Base-by-base conservation (phyloP, 2,113 vertebrate species). In the Psammodynastes pulverulentus region DNA sequence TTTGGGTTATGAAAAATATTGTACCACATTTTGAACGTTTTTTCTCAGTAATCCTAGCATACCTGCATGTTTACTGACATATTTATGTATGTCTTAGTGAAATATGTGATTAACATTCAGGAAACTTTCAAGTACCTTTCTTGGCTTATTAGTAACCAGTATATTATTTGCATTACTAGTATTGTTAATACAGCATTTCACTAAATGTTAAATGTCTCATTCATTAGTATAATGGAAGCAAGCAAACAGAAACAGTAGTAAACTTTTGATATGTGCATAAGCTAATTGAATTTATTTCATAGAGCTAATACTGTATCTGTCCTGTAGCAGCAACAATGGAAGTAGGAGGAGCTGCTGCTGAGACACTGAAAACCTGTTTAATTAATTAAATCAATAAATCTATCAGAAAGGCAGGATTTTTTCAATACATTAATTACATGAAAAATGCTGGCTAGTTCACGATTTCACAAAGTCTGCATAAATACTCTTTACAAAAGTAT, bases 71-170 rank as follows among this genome's bases (percentile, higher is more conserved):
- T 87, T 87, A 89, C 93, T 53, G 56, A 39, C 92, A 54, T 88
- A 86, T 92, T 84, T 92, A 85, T 39, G 6, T 19, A 43, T 0
- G 0, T 17, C 39, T n/a, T n/a, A 43, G 19, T 94, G 93, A 92
- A 95, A 96, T 96, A 93, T 45, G 43, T 53, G 88, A 91, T 84
- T 96, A 93, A 86, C 91, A 85, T 90, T 89, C 86, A 86, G 23
- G 79, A 54, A 67, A 93, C 45, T 85, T 85, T 89, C 87, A 86
- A 88, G 45, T 89, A 24, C 95, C 39, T 87, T 19, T 19, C 86
- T 9, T 48, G 84, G 48, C 29, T 94, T 88, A 51, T 92, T 85
- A 92, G 91, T 90, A 91, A 93, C 53, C 2, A 1, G 8, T 79
- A 39, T 85, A 15, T 84, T 72, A 79, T 85, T 87, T 58, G 13